Evolutionary conservation across 2,888 invertebrate genomes (phyloP), one percentile per base, ranked within the genome.

Genomic region (Torymus texanus): DNA sequence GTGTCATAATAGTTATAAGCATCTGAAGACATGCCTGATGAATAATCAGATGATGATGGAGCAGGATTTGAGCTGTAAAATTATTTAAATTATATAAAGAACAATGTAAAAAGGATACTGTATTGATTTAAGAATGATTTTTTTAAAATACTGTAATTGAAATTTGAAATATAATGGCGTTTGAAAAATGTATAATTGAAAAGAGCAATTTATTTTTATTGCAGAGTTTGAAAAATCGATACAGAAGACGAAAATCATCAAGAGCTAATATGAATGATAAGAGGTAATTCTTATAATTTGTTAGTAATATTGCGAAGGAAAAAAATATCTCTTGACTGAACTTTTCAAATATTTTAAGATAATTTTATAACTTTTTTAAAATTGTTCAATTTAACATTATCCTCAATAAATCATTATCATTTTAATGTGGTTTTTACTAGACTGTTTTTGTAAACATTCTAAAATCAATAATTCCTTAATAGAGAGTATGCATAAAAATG

Each of bases 1-100:
- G 95, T 95, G 91, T 96, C 96, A 90, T 96, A 95, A 91, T 96
- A 96, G 90, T 95, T 90, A 73, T 90, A 90, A 56, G 85, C 85
- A 67, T 90, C 90, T 4, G 89, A 87, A 80, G 85, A 86, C 80
- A 89, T 85, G 70, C 86, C 88, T 51, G 89, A 86, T 24, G 89
- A 84, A 82, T 90, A 90, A 21, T 90, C 90, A 1, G 89, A 87
- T 2, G 88, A 83, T 4, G 88, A 88, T 93, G 88, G 93, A 93
- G 92, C 95, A 93, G 90, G 95, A 79, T 59, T 75, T 74, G 79
- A 66, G 50, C 82, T 82, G 78, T 73, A 80, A 80, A 74, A 68
- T 81, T 66, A 78, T 77, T 77, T 21, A 75, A 13, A 24, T 24
- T 66, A n/a, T 73, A 66, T 41, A 68, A 65, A 71, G 63, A 72